Evolutionary conservation across 2,888 invertebrate genomes (phyloP).

Genomic region (Tiliacea aurago): DNA sequence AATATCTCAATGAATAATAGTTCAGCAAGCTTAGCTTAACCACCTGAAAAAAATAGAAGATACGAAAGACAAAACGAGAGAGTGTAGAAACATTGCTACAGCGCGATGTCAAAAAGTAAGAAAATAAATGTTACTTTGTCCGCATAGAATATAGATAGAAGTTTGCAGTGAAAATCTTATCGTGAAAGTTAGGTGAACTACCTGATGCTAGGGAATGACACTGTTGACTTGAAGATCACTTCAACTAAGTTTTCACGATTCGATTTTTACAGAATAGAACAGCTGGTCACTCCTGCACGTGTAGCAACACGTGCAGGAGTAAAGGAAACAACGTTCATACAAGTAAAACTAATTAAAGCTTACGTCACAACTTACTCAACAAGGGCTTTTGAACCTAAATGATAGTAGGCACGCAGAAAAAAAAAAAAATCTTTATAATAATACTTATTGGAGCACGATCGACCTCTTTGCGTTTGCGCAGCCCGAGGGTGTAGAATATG

Average conservation of each 20-base stretch:
- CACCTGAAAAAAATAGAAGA: background rate
- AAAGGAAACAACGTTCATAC: background rate
- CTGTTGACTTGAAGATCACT: background rate
- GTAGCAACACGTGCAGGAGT: background rate
- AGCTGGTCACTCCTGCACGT: too few species aligned
- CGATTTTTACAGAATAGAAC: background rate
- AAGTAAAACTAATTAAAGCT: conserved; percentile 15
- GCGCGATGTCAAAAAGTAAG: background rate
- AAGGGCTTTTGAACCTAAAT: conserved; percentile 62
- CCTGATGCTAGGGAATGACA: background rate
- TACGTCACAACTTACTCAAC: conserved; percentile 50
- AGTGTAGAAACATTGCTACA: background rate
- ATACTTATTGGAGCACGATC: conserved; percentile 63
- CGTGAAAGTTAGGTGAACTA: background rate
- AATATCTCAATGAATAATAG: background rate
- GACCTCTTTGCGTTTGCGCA: conserved; percentile 61
- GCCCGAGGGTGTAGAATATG: conserved; percentile 63
- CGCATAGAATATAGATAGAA: too few species aligned
- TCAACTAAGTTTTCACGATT: background rate
- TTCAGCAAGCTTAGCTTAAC: background rate
- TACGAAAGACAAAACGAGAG: background rate
- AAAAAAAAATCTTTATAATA: conserved; percentile 62
- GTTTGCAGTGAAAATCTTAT: background rate
- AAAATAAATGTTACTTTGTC: background rate
- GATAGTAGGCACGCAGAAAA: conserved; percentile 51